Evolutionary conservation across 2,797 vertebrate genomes (phyloP).

Genomic region (Taeniopygia guttata): DNA sequence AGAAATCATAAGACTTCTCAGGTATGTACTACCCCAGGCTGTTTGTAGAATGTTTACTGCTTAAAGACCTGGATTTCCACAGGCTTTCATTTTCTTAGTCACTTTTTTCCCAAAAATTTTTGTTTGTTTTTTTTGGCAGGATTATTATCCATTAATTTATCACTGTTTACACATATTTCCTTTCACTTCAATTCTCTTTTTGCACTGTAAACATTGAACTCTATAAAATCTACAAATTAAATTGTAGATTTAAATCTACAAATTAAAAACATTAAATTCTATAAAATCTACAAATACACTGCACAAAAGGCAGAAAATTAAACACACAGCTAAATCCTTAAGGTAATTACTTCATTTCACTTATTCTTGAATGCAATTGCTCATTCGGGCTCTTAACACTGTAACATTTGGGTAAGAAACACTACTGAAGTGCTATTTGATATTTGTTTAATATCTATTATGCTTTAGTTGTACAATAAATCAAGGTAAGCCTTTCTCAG

Average conservation of each 20-base stretch:
- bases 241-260: too few species aligned
- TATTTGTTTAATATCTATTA: not conserved
- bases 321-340: not conserved
- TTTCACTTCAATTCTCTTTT: not conserved
- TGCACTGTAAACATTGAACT: not conserved
- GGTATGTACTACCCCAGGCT: not conserved
- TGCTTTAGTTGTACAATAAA: not conserved
- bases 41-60: not conserved
- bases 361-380: not conserved
- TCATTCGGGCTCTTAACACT: not conserved
- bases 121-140: not conserved
- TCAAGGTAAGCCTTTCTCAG: not conserved
- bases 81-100: not conserved
- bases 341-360: not conserved
- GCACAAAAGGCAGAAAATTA: not conserved
- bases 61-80: not conserved
- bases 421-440: not conserved
- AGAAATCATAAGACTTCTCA: not conserved
- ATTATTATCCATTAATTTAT: not conserved
- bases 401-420: not conserved
- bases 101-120: not conserved
- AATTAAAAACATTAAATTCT: not conserved
- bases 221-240: not conserved
- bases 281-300: not conserved
- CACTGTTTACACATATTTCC: not conserved